These are phyloP conservation scores for Prunella himalayana DNA, from an alignment of 2,113 vertebrate species.

Conservation along the genomic window DNA sequence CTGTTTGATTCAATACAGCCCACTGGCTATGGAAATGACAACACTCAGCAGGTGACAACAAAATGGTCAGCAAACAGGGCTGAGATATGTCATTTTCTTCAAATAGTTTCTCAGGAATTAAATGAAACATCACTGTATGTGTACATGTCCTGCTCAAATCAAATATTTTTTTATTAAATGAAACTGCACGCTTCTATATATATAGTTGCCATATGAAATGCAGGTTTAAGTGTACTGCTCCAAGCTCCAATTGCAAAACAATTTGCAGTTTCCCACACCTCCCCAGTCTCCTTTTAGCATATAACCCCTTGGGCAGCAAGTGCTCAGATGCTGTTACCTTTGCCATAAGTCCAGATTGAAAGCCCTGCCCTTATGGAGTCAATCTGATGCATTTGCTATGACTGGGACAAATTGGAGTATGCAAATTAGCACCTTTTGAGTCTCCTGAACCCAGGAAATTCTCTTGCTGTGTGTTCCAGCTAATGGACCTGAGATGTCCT, in stretches of 20 bases:
- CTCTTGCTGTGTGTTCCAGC: background rate
- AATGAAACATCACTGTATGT: slow-evolving; percentile 70
- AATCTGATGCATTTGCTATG: background rate
- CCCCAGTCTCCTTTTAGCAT: background rate
- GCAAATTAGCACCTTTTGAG: slow-evolving; percentile 24
- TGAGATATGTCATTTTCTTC: slow-evolving; percentile 76
- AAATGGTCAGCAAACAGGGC: slow-evolving; percentile 76
- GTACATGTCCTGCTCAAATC: slow-evolving; percentile 62
- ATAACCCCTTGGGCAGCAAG: background rate
- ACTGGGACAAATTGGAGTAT: slow-evolving; percentile 14
- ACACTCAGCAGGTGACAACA: slow-evolving; percentile 78
- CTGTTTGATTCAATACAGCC: slow-evolving; percentile 76
- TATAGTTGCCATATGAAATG: slow-evolving; percentile 45
- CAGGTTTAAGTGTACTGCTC: slow-evolving; percentile 48
- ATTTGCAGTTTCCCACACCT: slow-evolving; percentile 28
- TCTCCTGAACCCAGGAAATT: slow-evolving; percentile 21
- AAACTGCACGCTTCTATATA: slow-evolving; percentile 44
- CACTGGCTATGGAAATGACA: slow-evolving; percentile 80
- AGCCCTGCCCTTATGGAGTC: background rate
- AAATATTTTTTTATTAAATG: slow-evolving; percentile 76
- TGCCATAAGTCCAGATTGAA: slow-evolving; percentile 18
- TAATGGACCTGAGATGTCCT: slow-evolving; percentile 5
- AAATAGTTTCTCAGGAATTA: slow-evolving; percentile 72
- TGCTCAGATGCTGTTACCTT: background rate
- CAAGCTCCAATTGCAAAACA: slow-evolving; percentile 54